These are phyloP conservation scores for Microcebus jonahi DNA, from an alignment of 2,113 vertebrate species.

Conservation along the genomic window DNA sequence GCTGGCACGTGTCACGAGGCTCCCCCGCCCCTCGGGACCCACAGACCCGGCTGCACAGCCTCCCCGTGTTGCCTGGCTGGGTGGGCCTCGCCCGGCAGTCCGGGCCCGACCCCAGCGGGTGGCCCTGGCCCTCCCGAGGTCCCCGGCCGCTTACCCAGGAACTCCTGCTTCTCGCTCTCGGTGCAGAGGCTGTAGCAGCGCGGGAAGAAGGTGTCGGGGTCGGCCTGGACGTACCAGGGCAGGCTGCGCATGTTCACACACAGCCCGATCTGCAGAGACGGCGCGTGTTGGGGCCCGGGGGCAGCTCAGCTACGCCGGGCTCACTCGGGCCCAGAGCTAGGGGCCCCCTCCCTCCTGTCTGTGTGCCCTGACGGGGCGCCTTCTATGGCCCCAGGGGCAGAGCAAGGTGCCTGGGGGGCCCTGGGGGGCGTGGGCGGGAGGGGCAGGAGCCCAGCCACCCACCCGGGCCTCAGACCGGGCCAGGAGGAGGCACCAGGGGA, in stretches of 20 bases:
- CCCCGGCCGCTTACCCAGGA: constrained; percentile 70
- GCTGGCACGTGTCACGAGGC: accelerated
- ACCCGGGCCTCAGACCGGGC: not conserved
- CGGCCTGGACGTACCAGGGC: constrained; percentile 72
- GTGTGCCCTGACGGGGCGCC: not conserved
- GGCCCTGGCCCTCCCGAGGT: too few relatives aligned
- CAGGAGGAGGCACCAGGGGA: not conserved
- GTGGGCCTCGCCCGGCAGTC: not conserved
- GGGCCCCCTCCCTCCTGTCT: too few relatives aligned
- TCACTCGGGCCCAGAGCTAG: not conserved
- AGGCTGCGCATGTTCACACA: constrained; percentile 80
- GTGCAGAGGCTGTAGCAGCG: constrained; percentile 77
- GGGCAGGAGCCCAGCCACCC: accelerated
- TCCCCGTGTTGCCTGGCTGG: too few relatives aligned
- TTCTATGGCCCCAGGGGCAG: not conserved
- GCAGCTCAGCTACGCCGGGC: not conserved
- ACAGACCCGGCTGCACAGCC: not conserved
- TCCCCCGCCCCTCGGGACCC: not conserved
- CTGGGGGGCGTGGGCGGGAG: not conserved
- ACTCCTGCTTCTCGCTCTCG: constrained; percentile 69
- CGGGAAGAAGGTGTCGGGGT: constrained; percentile 76
- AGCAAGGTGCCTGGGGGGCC: not conserved
- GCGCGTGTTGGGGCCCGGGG: not conserved
- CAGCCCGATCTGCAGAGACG: constrained; percentile 75
- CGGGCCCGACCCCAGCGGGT: too few relatives aligned